These are phyloP conservation scores for Rotaria sp. DNA, from an alignment of 2,888 invertebrate species.

Conservation along the genomic window DNA sequence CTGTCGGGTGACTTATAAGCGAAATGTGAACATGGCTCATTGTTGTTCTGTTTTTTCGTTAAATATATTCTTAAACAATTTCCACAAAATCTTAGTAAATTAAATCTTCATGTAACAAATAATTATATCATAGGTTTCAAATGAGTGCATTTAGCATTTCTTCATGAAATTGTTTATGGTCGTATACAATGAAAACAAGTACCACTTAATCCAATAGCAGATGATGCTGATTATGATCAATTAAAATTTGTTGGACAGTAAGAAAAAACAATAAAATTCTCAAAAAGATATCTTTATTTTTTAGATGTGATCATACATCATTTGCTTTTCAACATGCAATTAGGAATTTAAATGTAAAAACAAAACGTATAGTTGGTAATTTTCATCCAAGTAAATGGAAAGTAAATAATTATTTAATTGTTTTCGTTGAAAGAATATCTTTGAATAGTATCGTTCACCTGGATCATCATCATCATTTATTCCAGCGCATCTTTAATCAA, in stretches of 20 bases:
- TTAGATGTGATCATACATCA: slow-evolving; percentile 31
- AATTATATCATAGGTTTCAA: slow-evolving; percentile 79
- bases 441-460: background rate
- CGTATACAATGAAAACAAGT: slow-evolving; percentile 68
- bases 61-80: slow-evolving; percentile 64
- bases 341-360: slow-evolving; percentile 40
- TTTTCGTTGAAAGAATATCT: no score
- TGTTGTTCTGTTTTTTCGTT: no score
- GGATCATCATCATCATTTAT: background rate
- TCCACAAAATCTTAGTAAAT: slow-evolving; percentile 73
- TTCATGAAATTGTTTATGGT: slow-evolving; percentile 83
- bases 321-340: slow-evolving; percentile 37
- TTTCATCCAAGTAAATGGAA: slow-evolving; percentile 39
- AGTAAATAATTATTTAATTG: background rate
- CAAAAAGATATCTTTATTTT: background rate
- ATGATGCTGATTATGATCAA: background rate
- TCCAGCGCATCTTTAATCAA: slow-evolving; percentile 32
- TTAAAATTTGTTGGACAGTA: slow-evolving; percentile 9
- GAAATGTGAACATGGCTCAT: no score
- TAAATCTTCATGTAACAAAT: slow-evolving; percentile 66
- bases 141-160: slow-evolving; percentile 82
- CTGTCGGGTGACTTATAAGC: no score
- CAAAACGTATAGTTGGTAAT: slow-evolving; percentile 30
- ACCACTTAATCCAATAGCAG: background rate
- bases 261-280: background rate